phyloP scores from a whole-genome alignment of 2,888 invertebrate genomes.

The Marasmarcha lunaedactyla region DNA sequence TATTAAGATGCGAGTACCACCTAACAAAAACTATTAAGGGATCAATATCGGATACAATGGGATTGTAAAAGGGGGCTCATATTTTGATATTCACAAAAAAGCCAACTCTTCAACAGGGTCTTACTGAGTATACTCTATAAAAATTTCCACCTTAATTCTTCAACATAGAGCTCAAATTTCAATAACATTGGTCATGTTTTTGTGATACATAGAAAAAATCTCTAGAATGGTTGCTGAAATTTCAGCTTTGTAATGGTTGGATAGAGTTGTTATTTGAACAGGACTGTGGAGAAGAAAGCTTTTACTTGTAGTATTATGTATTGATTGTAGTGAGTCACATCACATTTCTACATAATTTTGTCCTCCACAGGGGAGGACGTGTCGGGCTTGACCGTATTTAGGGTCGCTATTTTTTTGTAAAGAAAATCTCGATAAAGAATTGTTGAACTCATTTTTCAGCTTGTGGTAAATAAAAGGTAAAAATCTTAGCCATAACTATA shows the following conservation, averaged over 20 bases:
- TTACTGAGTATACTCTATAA: slow-evolving; percentile 21
- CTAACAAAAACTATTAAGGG: slow-evolving; percentile 62
- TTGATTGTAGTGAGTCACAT: slow-evolving; percentile 68
- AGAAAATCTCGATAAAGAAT: too few relatives aligned
- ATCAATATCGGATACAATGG: slow-evolving; percentile 67
- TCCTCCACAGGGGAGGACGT: slow-evolving; percentile 49
- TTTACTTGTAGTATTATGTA: slow-evolving; percentile 64
- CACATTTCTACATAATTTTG: slow-evolving; percentile 67
- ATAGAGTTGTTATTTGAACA: slow-evolving; percentile 29
- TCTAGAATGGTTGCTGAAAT: slow-evolving; percentile 18
- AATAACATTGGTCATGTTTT: slow-evolving; percentile 37
- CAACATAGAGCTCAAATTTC: background rate
- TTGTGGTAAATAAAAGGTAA: too few relatives aligned
- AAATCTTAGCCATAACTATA: too few relatives aligned
- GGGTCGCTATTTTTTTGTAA: slow-evolving; percentile 11
- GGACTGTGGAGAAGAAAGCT: slow-evolving; percentile 37
- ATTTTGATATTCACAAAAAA: slow-evolving; percentile 68
- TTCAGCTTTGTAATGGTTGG: slow-evolving; percentile 19
- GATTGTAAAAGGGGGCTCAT: slow-evolving; percentile 68
- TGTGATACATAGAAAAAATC: slow-evolving; percentile 44
- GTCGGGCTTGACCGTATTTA: slow-evolving; percentile 34
- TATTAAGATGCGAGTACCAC: slow-evolving; percentile 58
- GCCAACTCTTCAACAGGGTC: slow-evolving; percentile 55
- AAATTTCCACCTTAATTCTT: slow-evolving; percentile 4
- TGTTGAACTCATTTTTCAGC: too few relatives aligned